Percentiles rank a stretch among this genome's conserved stretches.
Conservation (phyloP, 2,888 invertebrate genomes). For the Drosophila borborema region DNA sequence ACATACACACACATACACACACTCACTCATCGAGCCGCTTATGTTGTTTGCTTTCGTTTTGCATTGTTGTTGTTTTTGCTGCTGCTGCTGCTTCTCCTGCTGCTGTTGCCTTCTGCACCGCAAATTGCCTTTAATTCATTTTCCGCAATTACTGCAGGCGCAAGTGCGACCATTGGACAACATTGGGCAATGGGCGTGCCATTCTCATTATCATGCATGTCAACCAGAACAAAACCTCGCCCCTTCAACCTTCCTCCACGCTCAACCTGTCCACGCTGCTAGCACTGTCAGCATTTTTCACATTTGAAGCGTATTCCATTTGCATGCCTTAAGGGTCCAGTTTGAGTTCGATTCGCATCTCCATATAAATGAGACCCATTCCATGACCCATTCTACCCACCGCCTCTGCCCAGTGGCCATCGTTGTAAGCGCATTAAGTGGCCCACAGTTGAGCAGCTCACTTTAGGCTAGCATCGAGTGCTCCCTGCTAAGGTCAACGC, state of each 20-base stretch:
- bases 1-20: constrained; percentile 33
- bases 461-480: constrained; percentile 18
- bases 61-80: constrained; percentile 51
- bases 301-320: constrained; percentile 60
- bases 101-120: constrained; percentile 47
- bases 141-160: constrained; percentile 69
- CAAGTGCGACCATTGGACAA: constrained; percentile 22
- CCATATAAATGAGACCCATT: constrained; percentile 60
- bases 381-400: background rate
- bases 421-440: constrained; percentile 67
- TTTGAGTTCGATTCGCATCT: constrained; percentile 51
- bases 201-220: constrained; percentile 65
- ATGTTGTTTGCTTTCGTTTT: constrained; percentile 66
- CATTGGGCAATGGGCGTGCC: constrained; percentile 34
- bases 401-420: constrained; percentile 34
- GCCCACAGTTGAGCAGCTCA: constrained; percentile 13
- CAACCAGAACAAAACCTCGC: constrained; percentile 20
- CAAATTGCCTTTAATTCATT: constrained; percentile 76
- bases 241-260: background rate
- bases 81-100: constrained; percentile 45
- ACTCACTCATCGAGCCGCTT: constrained; percentile 43
- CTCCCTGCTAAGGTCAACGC: constrained; percentile 52
- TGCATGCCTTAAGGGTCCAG: constrained; percentile 60
- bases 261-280: background rate
- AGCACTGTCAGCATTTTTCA: constrained; percentile 57